These are phyloP conservation scores for Phenganax stokvisi DNA, from an alignment of 92 coral and sea anemone genomes.

Conservation along the genomic window DNA sequence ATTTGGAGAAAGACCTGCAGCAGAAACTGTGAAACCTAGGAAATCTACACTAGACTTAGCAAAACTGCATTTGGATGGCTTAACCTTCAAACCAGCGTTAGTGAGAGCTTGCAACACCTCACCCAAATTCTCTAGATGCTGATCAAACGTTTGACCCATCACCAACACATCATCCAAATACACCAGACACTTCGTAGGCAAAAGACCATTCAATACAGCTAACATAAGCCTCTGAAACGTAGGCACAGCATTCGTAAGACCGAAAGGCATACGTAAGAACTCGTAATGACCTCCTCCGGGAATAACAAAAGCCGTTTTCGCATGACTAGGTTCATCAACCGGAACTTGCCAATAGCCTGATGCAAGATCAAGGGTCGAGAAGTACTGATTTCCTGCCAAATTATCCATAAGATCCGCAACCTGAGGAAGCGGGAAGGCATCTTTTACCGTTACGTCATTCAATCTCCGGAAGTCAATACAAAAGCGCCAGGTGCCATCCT, in stretches of 20 bases:
- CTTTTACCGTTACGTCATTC: constrained; percentile 45
- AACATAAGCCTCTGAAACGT: constrained; percentile 42
- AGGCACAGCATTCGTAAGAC: constrained; percentile 43
- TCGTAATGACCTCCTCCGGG: constrained; percentile 39
- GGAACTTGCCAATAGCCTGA: constrained; percentile 47
- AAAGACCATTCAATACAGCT: too few species aligned
- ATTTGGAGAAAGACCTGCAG: background rate
- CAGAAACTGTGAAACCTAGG: background rate
- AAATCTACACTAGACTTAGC: background rate
- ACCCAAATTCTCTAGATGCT: background rate
- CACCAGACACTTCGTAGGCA: too few species aligned
- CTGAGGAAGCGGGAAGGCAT: constrained; percentile 48
- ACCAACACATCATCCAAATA: too few species aligned
- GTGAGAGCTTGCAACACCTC: background rate
- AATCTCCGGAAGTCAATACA: constrained; percentile 46
- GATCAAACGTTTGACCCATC: background rate
- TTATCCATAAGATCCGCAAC: constrained; percentile 47
- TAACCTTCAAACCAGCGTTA: background rate
- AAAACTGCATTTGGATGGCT: background rate
- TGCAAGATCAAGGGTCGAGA: constrained; percentile 38
- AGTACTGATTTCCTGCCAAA: constrained; percentile 35
- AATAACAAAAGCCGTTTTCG: constrained; percentile 38
- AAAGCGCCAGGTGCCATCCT: constrained; percentile 37
- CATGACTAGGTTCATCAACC: constrained; percentile 24
- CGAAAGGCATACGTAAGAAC: constrained; percentile 41